Conservation (phyloP, 2,113 vertebrate genomes). For the Sceloporus tristichus region DNA sequence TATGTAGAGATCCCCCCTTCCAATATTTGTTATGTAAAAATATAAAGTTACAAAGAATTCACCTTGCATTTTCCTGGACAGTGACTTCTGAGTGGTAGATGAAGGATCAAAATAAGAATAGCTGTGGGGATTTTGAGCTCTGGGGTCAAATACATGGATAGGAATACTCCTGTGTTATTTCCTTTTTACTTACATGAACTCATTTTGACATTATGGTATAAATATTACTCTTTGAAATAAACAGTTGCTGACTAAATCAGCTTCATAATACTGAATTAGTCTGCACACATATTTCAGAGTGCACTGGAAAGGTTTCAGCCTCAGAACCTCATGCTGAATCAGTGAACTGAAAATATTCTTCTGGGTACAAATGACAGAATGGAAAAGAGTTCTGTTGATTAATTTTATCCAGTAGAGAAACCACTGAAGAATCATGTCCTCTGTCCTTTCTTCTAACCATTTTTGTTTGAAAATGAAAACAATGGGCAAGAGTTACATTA, state of each 20-base stretch:
- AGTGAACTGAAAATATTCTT: conserved; percentile 3
- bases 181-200: not conserved
- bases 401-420: conserved; percentile 5
- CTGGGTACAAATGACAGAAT: not conserved
- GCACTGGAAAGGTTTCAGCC: not conserved
- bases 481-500: no score
- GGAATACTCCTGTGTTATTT: not conserved
- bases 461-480: not conserved
- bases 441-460: not conserved
- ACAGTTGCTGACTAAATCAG: not conserved
- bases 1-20: no score
- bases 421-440: not conserved
- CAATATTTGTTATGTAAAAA: no score
- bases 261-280: not conserved
- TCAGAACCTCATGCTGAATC: not conserved
- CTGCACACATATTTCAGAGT: not conserved
- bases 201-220: not conserved
- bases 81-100: not conserved
- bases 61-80: not conserved
- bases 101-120: not conserved
- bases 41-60: not conserved
- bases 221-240: conserved; percentile 4
- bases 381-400: not conserved
- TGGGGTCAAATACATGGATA: not conserved
- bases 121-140: not conserved